Base-by-base conservation (phyloP, 2,797 vertebrate species). In the Semotilus atromaculatus region DNA sequence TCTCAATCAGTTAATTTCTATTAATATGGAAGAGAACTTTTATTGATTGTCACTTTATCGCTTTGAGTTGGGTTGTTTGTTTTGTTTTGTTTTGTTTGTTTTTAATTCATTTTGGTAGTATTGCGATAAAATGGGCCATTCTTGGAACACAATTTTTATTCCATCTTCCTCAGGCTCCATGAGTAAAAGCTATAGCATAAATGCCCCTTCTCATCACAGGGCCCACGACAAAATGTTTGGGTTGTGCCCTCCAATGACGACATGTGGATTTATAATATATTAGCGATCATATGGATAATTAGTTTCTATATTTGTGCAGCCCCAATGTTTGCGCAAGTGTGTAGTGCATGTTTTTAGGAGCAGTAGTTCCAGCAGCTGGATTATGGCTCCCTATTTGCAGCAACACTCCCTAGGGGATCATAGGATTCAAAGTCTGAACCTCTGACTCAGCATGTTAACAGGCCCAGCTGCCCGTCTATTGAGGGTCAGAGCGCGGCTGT, bases 391-490 rank as follows among this genome's bases (percentile, higher is more conserved):
- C 79, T 9, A 62, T 71, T 48, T 48, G 62, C 21, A 74, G 62
- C 7, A 8, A 58, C 7, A n/a, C 40, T 53, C 75, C 80, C 66
- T 58, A 18, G 60, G 71, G 79, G 67, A 82, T 31, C 60, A 78
- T 21, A 82, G 14, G 40, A 19, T 53, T 48, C 31, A 34, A 86
- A 64, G 81, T 84, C 23, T 72, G 38, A 81, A 51, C 73, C 81
- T 66, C 73, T 40, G 58, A 78, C 84, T 77, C 81, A 19, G 78
- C 82, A 55, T 82, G 81, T 58, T 76, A 80, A 72, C 81, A 84
- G 79, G 14, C 66, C 85, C 89, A 88, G 85, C 88, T 89, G 87
- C 62, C 73, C 68, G 66, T 78, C 85, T 73, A 79, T 75, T 84
- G 70, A 64, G 79, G 85, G 86, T 90, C 86, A 85, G 80, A 67